Base-by-base conservation (phyloP, 2,797 vertebrate genomes). In the Microctenopoma stevenorrisi region DNA sequence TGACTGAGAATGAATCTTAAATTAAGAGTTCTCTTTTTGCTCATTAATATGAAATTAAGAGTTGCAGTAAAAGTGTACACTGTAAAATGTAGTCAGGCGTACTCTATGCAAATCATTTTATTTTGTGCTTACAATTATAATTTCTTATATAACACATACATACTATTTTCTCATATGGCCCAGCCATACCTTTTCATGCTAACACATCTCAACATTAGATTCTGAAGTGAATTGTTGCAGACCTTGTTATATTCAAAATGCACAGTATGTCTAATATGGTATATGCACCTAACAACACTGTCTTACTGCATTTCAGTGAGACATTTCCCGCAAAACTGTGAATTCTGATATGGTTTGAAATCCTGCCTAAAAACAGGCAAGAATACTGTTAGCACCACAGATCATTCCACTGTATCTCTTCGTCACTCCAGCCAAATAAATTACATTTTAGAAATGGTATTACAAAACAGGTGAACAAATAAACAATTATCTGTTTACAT, bases 71-170 rank as follows among this genome's bases (percentile, higher is more conserved):
- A 56, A 49, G 26, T 43, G 12, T 7, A 38, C 2, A 61, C 0
- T 26, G n/a, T 37, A 65, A 67, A 75, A 81, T 68, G 15, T 38
- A 79, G 37, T 68, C 61, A n/a, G 11, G 0, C 64, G 22, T 74
- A 76, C 62, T 16, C n/a, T 65, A 85, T 75, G 66, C 68, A 88
- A 88, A 87, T 86, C 73, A 68, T 83, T 89, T 91, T 90, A 91
- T 90, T 93, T 91, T 91, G 92, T 92, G 90, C 90, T 92, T 88
- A 76, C 33, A 53, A 43, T 79, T 70, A 75, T 80, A 28, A 68
- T 83, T 79, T 74, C 71, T 63, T 76, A 76, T 76, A 86, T 53
- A 77, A 69, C 60, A 61, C 66, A 70, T 70, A 79, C 75, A 75
- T 52, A 64, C 68, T 63, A 66, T 77, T 54, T 74, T 83, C 58